Base-by-base conservation (phyloP, 2,797 vertebrate genomes). In the Hybognathus amarus region DNA sequence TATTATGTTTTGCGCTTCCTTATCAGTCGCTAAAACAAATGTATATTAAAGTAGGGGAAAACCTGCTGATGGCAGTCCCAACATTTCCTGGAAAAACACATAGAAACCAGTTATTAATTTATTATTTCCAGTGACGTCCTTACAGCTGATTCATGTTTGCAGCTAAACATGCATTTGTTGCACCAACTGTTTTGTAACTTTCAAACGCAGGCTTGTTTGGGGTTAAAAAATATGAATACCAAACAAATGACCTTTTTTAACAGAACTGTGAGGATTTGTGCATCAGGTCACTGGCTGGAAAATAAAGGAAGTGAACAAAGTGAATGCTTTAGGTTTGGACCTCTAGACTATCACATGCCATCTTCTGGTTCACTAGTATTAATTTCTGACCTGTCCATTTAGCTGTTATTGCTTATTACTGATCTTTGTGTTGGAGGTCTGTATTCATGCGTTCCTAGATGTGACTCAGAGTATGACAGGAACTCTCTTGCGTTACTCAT, bases 71-170 rank as follows among this genome's bases (percentile, higher is more conserved):
- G 40, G 52, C 52, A 36, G 27, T 47, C 38, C 73, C 63, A 78
- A 83, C 75, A 70, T 83, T 83, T 83, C 75, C 82, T 83, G 82
- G 82, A 78, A 78, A 71, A 78, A 71, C 64, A 47, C 52, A 78
- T 67, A 36, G 42, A 77, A 80, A 82, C 20, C 69, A 56, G 75
- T 70, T 77, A 83, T 77, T 70, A 75, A 69, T 61, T 74, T 68
- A 67, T 75, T 11, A 63, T 52, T 75, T 64, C 38, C 77, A 52
- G n/a, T 74, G 69, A 74, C 50, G 61, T 85, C 36, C 45, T 40
- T 17, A 10, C n/a, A 71, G 63, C 33, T 45, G 61, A 82, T 75
- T 30, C 47, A 66, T 67, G 15, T 70, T 18, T 79, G 13, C 47
- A 45, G 17, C 20, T n/a, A 24, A 80, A 80, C 24, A 80, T 61